Percentiles rank a stretch among this genome's conserved stretches.
These are phyloP conservation scores for Hirtodrosophila cameraria DNA, from an alignment of 2,888 invertebrate genomes.

Conservation along the genomic window DNA sequence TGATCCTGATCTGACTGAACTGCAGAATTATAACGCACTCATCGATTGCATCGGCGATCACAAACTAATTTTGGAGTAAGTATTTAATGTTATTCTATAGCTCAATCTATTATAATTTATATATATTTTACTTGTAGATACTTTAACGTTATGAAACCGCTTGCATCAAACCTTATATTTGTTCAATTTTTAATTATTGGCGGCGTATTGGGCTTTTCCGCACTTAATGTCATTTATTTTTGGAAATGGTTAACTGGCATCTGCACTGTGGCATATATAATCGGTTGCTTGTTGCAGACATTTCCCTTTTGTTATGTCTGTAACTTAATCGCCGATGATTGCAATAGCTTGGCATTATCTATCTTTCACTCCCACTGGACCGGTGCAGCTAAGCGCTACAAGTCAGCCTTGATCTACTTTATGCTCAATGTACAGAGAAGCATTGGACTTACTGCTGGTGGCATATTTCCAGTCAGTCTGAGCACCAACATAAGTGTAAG, in stretches of 20 bases:
- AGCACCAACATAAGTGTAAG: slow-evolving; percentile 47
- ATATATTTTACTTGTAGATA: too few relatives aligned
- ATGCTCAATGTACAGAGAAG: slow-evolving; percentile 44
- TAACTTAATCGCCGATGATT: slow-evolving; percentile 40
- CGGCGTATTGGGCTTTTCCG: slow-evolving; percentile 31
- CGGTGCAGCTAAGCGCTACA: slow-evolving; percentile 33
- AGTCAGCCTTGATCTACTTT: slow-evolving; percentile 31
- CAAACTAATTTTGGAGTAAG: too few relatives aligned
- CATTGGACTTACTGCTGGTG: slow-evolving; percentile 40
- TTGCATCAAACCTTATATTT: slow-evolving; percentile 49
- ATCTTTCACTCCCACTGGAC: slow-evolving; percentile 52
- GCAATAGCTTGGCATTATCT: slow-evolving; percentile 35
- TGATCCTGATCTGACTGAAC: slow-evolving; percentile 8
- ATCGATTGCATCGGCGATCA: slow-evolving; percentile 33
- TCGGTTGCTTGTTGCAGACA: slow-evolving; percentile 21
- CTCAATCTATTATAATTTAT: too few relatives aligned
- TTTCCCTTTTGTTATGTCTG: slow-evolving; percentile 48
- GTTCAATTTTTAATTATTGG: slow-evolving; percentile 36
- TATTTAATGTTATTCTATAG: too few relatives aligned
- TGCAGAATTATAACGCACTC: slow-evolving; percentile 40
- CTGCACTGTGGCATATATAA: slow-evolving; percentile 23
- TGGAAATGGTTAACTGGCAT: slow-evolving; percentile 29
- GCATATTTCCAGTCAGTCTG: slow-evolving; percentile 48
- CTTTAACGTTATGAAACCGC: slow-evolving; percentile 11
- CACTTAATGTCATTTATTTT: slow-evolving; percentile 37